These are phyloP conservation scores for Lagorchestes hirsutus DNA, from an alignment of 2,797 vertebrate genomes.

Conservation along the genomic window DNA sequence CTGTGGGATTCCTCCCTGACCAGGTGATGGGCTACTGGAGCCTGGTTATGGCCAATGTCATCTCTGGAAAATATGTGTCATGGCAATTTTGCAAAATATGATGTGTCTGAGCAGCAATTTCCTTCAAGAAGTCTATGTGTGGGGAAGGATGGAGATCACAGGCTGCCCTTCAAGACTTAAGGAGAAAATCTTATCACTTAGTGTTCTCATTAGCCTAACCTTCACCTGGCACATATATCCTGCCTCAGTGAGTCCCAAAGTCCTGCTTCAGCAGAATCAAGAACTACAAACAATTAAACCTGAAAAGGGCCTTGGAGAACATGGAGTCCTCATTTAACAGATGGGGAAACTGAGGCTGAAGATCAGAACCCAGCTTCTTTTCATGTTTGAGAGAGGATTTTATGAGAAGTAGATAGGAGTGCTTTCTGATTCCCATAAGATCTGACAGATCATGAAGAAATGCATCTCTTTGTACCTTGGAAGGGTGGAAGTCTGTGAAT, in stretches of 20 bases:
- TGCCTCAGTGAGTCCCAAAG: not conserved
- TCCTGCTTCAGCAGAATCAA: not conserved
- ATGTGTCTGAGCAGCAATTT: not conserved
- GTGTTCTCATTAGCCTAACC: no score
- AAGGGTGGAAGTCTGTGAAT: not conserved
- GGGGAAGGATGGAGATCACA: not conserved
- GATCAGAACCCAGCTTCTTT: not conserved
- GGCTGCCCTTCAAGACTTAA: not conserved
- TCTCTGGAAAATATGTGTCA: not conserved
- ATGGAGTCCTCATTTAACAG: not conserved
- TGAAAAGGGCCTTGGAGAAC: not conserved
- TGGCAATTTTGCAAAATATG: not conserved
- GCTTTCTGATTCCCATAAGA: not conserved
- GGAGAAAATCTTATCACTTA: not conserved
- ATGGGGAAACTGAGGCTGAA: not conserved
- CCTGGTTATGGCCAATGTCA: not conserved
- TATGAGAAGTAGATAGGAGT: not conserved
- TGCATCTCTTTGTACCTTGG: not conserved
- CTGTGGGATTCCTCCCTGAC: not conserved
- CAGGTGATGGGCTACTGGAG: not conserved
- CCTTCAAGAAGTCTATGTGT: not conserved
- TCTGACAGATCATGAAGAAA: not conserved
- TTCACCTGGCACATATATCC: not conserved
- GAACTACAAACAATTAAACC: not conserved
- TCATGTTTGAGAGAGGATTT: not conserved